Base-by-base conservation (phyloP, 2,888 invertebrate species). In the Alloscopus bannaensis region DNA sequence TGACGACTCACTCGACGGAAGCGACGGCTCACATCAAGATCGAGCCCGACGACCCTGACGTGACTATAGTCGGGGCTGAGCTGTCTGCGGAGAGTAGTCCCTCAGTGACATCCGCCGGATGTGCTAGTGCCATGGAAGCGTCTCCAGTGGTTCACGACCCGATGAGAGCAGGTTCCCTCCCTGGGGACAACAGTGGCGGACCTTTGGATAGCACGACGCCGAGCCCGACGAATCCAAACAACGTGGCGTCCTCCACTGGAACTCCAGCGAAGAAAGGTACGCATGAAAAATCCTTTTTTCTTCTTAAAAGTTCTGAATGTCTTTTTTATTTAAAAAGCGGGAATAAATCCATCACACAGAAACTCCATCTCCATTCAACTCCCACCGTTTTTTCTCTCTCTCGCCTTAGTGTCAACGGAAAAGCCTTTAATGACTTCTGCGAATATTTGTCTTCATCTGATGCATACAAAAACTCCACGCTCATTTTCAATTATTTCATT, bases 1-100 rank as follows among this genome's bases (percentile, higher is more conserved):
- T 40, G 16, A 16, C 36, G 18, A 29, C 4, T 50, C 47, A 70
- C 26, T 77, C 55, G 20, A 71, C 78, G 8, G 70, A 55, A 40
- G 82, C 78, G 36, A 73, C 47, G 11, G 22, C 80, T 6, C 64
- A 80, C 11, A 81, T 85, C 40, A 84, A 84, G 71, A 78, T 77
- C 18, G 85, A 85, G 28, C 81, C 82, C 8, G 79, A 81, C 28
- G 81, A 83, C 29, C 0, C 47, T 20, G 81, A 79, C 45, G 68
- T 72, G 20, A 71, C 47, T 31, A 78, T 78, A 66, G 65, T 71
- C 4, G 65, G 40, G 26, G 20, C 77, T 20, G 81, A 81, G 3
- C 31, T 71, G 26, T 24, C 72, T 28, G 60, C 81, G 24, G 68
- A 75, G 55, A 73, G 50, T 24, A 83, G 83, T 76, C 83, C 83